A percentile compares a stretch with the other conserved stretches of the same genome.
These are phyloP conservation scores for Anthoscopus minutus DNA, from an alignment of 2,113 vertebrate species.

Conservation along the genomic window DNA sequence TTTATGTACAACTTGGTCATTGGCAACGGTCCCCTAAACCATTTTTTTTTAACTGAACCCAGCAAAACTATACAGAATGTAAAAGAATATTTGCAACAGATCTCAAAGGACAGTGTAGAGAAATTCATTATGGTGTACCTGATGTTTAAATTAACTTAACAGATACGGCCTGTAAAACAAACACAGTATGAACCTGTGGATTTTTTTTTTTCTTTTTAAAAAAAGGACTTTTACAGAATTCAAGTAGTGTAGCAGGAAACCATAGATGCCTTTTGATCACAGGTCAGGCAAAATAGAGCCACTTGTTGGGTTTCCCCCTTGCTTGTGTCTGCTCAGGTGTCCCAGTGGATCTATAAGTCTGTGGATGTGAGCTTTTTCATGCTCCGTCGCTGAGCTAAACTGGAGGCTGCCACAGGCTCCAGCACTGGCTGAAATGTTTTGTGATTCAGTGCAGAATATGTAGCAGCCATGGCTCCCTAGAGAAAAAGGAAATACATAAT, in stretches of 20 bases:
- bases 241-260: constrained; percentile 76
- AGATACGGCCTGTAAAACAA: constrained; percentile 55
- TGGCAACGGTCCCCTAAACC: constrained; percentile 57
- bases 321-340: constrained; percentile 55
- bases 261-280: constrained; percentile 62
- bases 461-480: constrained; percentile 91
- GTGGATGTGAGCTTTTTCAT: constrained; percentile 98
- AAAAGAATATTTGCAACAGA: constrained; percentile 67
- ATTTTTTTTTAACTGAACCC: constrained; percentile 38
- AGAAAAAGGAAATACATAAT: not conserved
- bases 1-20: constrained; percentile 55
- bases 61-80: constrained; percentile 62
- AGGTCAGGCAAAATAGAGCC: constrained; percentile 57
- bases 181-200: constrained; percentile 63
- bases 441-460: constrained; percentile 90
- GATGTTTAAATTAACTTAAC: constrained; percentile 64
- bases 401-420: constrained; percentile 94
- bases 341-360: constrained; percentile 82
- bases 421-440: constrained; percentile 91
- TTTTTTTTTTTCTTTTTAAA: constrained; percentile 46
- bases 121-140: constrained; percentile 58
- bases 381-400: constrained; percentile 91
- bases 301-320: constrained; percentile 52
- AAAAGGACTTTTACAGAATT: constrained; percentile 71
- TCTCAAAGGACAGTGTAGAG: constrained; percentile 57